Evolutionary conservation across 2,113 vertebrate species (phyloP), one percentile per base, ranked within the genome.

Genomic region (Myotis lucifugus): DNA sequence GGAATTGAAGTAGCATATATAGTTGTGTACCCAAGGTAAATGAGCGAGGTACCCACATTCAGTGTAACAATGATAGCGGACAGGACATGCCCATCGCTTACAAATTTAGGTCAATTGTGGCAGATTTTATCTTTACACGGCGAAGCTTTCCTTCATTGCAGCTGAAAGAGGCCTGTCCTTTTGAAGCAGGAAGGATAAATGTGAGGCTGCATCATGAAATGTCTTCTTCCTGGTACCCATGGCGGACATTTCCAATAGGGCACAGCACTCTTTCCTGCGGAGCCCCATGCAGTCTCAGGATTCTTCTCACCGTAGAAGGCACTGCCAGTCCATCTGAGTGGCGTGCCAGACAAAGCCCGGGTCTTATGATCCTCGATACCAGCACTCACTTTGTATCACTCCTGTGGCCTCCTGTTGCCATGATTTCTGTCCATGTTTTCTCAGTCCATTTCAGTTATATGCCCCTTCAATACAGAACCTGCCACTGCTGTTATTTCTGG

Each of bases 221-320:
- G 52, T 27, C 42, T 37, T 77, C 40, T 23, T 72, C 3, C 32
- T 48, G n/a, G 46, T 48, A 19, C 56, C 89, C 25, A 0, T 21
- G 27, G 64, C 40, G 72, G 93, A 85, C 82, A 86, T 95, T 87
- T 32, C 46, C 69, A 79, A 88, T 90, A 0, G 6, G 95, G 66
- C 34, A 21, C 66, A 50, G 66, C n/a, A 29, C 10, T 76, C 15
- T 50, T 77, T 64, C 6, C 69, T 66, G 8, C 50, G 2, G 27
- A 70, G 77, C 48, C 19, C 32, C 37, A 27, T 13, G n/a, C 14
- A 27, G 37, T 59, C 72, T 48, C 50, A 76, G 84, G 54, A 40
- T 81, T 67, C 32, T 85, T 73, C 40, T 85, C 21, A 4, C 69
- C n/a, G 10, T 7, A 23, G 61, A 93, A 82, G 61, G 72, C 32